These are phyloP conservation scores for Aelia acuminata DNA, from an alignment of 2,888 invertebrate species.

Conservation along the genomic window DNA sequence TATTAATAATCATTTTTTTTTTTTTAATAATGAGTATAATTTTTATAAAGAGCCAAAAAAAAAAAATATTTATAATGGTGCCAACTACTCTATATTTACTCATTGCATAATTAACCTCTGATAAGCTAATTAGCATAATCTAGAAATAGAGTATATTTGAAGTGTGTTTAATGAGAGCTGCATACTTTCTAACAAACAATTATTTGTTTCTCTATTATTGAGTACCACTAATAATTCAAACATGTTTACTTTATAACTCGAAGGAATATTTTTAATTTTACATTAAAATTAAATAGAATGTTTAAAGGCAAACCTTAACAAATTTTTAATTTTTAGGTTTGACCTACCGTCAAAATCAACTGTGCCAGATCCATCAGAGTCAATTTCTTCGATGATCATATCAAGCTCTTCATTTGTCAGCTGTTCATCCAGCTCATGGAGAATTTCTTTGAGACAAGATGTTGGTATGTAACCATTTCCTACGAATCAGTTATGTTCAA, in stretches of 20 bases:
- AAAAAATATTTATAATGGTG: not conserved
- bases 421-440: slow-evolving; percentile 95
- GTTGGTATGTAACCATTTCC: slow-evolving; percentile 94
- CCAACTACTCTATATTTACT: not conserved
- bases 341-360: slow-evolving; percentile 96
- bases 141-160: not conserved
- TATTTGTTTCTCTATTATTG: not conserved
- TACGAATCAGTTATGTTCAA: slow-evolving; percentile 67
- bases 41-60: not conserved
- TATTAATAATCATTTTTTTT: not conserved
- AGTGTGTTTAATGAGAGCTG: not conserved
- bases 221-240: not conserved
- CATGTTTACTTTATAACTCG: not conserved
- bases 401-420: slow-evolving; percentile 94
- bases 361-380: slow-evolving; percentile 97
- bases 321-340: slow-evolving; percentile 55
- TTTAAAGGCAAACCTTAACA: not conserved
- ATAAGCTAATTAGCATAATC: not conserved
- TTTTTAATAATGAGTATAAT: too few relatives aligned
- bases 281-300: not conserved
- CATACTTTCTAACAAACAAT: not conserved
- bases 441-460: slow-evolving; percentile 92
- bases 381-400: slow-evolving; percentile 98
- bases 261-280: not conserved
- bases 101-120: not conserved